Base-by-base conservation (phyloP, 2,797 vertebrate genomes). In the Gouania willdenowi region DNA sequence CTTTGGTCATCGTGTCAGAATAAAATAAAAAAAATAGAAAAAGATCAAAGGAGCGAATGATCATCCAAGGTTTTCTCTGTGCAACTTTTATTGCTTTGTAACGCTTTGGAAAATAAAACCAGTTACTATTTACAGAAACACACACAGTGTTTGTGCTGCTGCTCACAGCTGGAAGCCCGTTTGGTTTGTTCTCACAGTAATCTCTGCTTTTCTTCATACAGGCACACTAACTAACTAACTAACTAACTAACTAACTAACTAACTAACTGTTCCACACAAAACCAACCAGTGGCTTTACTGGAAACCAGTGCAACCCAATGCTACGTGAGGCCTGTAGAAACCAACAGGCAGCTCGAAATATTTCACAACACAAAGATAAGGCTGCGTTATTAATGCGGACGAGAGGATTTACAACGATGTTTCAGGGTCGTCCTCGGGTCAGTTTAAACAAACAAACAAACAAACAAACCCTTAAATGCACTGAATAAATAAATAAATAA, bases 51-150 rank as follows among this genome's bases (percentile, higher is more conserved):
- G 20, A 56, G 27, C 33, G 28, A 57, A 46, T 42, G 32, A 37
- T 41, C 17, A 17, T n/a, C 29, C 59, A 72, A 80, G 77, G 75
- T 79, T 60, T 60, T 75, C 60, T 72, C 50, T 70, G 71, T 75
- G 75, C 66, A 75, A 54, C 24, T 31, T 81, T 86, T 82, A 84
- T 86, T 86, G 83, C 83, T 79, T 52, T 61, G 46, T 19, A 61
- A 75, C 63, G 50, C 20, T 41, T 50, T 51, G 29, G 38, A 48
- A 61, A 49, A 37, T 32, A 40, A 75, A 54, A n/a, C n/a, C n/a
- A n/a, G n/a, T n/a, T 43, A 46, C 38, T 3, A 13, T 14, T 14
- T 14, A 13, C 13, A 13, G 14, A 13, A 42, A 42, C 16, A 69
- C n/a, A 73, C 68, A 71, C 67, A 73, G 65, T 69, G 71, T 68